Percentiles rank a stretch among this genome's conserved stretches.
These are phyloP conservation scores for Mobula birostris DNA, from an alignment of 2,113 vertebrate species.

Conservation along the genomic window DNA sequence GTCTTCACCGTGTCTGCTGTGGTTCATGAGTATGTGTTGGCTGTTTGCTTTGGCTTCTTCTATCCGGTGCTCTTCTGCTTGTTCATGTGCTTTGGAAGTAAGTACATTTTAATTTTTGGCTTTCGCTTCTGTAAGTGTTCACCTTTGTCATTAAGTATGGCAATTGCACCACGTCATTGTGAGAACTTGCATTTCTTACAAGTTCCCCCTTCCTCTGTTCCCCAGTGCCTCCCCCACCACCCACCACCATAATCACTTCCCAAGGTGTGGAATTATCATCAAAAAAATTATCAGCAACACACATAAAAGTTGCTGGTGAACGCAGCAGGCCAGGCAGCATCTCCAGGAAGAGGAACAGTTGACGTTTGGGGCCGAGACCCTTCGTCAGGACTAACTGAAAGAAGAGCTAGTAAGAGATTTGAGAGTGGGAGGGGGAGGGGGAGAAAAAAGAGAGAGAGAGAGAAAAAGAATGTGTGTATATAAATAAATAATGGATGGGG, in stretches of 20 bases:
- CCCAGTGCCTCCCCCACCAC: too few species aligned
- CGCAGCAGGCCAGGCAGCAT: too few species aligned
- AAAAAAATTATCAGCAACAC: neutral
- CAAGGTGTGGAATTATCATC: neutral
- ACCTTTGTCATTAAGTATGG: neutral
- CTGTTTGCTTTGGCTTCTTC: conserved; percentile 81
- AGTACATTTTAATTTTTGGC: conserved; percentile 47
- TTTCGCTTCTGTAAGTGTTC: neutral
- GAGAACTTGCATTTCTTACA: neutral
- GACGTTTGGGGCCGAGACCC: too few species aligned
- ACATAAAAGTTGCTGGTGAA: too few species aligned
- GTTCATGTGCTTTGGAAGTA: conserved; percentile 91
- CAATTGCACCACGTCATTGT: neutral
- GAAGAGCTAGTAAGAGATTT: too few species aligned
- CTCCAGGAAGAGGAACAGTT: too few species aligned
- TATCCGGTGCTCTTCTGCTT: conserved; percentile 89
- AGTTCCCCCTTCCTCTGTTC: neutral
- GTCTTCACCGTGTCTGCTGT: conserved; percentile 82
- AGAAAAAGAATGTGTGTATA: too few species aligned
- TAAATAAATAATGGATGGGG: too few species aligned
- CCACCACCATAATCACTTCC: neutral
- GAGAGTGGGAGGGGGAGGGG: too few species aligned
- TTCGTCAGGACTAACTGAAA: too few species aligned
- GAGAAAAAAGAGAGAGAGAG: too few species aligned
- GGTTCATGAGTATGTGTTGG: conserved; percentile 82